These are phyloP conservation scores for Carcina quercana DNA, from an alignment of 2,888 invertebrate genomes.

Conservation along the genomic window DNA sequence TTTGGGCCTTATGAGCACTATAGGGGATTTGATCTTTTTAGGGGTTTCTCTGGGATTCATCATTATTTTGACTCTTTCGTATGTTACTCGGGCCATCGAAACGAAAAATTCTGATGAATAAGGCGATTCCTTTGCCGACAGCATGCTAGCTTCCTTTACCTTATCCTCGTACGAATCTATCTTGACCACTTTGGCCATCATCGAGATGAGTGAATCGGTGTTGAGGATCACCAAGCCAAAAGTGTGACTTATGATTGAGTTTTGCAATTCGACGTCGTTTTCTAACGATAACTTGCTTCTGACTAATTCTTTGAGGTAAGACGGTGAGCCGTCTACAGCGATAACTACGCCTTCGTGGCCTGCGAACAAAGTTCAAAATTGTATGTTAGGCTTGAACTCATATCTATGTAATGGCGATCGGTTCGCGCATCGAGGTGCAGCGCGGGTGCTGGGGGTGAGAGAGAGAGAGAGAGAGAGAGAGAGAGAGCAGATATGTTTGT, in stretches of 20 bases:
- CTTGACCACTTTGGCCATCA: constrained; percentile 64
- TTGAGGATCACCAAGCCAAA: constrained; percentile 63
- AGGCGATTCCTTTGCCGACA: too few relatives aligned
- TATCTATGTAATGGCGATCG: not conserved
- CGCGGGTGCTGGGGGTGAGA: not conserved
- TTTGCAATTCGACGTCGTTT: constrained; percentile 67
- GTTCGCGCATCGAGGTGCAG: not conserved
- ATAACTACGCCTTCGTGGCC: constrained; percentile 76
- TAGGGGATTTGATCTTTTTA: constrained; percentile 1
- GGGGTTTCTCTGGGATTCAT: too few relatives aligned
- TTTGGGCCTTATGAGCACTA: constrained; percentile 1
- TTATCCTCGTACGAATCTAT: constrained; percentile 75
- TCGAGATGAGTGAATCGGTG: too few relatives aligned
- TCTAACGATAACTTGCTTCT: constrained; percentile 55
- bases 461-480: not conserved
- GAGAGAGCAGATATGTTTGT: too few relatives aligned
- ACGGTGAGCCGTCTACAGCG: constrained; percentile 88
- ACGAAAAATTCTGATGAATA: too few relatives aligned
- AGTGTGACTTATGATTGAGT: constrained; percentile 70
- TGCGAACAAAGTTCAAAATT: constrained; percentile 17
- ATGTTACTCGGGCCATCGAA: too few relatives aligned
- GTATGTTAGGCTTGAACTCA: not conserved
- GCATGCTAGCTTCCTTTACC: constrained; percentile 60
- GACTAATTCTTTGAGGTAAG: constrained; percentile 75
- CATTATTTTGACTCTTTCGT: too few relatives aligned